A percentile compares a stretch with the other conserved stretches of the same genome.
phyloP scores from a whole-genome alignment of 2,888 invertebrate genomes.

The Tiliacea citrago region DNA sequence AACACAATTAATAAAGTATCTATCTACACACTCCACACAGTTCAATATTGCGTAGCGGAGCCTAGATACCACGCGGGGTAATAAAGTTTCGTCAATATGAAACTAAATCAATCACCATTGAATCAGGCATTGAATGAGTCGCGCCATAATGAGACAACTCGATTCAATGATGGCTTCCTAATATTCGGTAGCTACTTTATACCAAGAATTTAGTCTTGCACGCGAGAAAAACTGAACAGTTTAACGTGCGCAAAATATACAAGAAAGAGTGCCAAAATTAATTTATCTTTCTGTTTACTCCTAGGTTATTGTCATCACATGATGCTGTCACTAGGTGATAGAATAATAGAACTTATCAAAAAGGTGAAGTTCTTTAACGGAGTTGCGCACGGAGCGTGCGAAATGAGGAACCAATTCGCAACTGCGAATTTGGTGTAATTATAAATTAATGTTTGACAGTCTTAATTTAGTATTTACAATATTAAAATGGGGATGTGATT shows the following conservation, averaged over 20 bases:
- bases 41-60: conserved; percentile 11
- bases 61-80: not conserved
- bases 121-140: conserved; percentile 15
- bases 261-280: conserved; percentile 5
- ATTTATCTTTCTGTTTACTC: conserved; percentile 21
- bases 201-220: conserved; percentile 4
- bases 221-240: not conserved
- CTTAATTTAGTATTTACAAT: not conserved
- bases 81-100: conserved; percentile 22
- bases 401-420: conserved; percentile 1
- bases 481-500: not conserved
- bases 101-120: conserved; percentile 29
- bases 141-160: conserved; percentile 15
- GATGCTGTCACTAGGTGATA: conserved; percentile 22
- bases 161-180: not conserved
- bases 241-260: conserved; percentile 28
- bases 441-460: not conserved
- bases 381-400: conserved; percentile 4
- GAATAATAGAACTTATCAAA: conserved; percentile 28
- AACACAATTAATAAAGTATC: not conserved
- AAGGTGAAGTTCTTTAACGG: conserved; percentile 43
- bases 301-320: conserved; percentile 6
- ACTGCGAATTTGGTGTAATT: not conserved
- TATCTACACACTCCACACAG: not conserved
- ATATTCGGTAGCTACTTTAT: conserved; percentile 9